Evolutionary conservation across 2,113 vertebrate species (phyloP), one percentile per base, ranked within the genome.

Genomic region (Passer domesticus): DNA sequence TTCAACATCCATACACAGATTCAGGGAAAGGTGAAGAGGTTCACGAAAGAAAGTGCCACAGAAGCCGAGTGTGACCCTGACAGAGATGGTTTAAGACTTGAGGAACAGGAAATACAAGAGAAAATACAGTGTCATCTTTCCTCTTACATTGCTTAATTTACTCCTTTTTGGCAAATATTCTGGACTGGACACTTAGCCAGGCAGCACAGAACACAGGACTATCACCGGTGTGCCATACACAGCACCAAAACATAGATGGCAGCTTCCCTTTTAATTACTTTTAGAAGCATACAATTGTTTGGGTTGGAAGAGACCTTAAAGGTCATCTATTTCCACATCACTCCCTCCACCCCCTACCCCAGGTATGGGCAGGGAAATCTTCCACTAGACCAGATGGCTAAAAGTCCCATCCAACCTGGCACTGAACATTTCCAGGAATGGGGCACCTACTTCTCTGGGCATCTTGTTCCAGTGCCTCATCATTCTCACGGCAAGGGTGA

Each of bases 91-190:
- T 44, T 27, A 81, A 83, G 50, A 30, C 18, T 58, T 76, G 50
- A 70, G 46, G 25, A 69, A 83, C 0, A 31, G 31, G 20, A 56
- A n/a, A 56, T 66, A 37, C n/a, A 74, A 21, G 43, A 59, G 37
- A 11, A 75, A 80, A 73, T 24, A 30, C 1, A n/a, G 2, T 1
- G 24, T 43, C 13, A 39, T 35, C 31, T 69, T 83, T 66, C 44
- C 37, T n/a, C 24, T 2, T 2, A 35, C 6, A 43, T 15, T 89
- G 31, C 9, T 68, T 53, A 44, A 58, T 0, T 0, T 15, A 49
- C 1, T 3, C 6, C 27, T 74, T 85, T 64, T 28, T 7, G 17
- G 13, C n/a, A 95, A 76, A 62, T 28, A 18, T 49, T 86, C 20
- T 11, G 18, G 20, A 53, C 13, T 11, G 46, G 11, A 56, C 19